Conservation (phyloP, 2,888 invertebrate genomes). For the Poecilobothrus nobilitatus region DNA sequence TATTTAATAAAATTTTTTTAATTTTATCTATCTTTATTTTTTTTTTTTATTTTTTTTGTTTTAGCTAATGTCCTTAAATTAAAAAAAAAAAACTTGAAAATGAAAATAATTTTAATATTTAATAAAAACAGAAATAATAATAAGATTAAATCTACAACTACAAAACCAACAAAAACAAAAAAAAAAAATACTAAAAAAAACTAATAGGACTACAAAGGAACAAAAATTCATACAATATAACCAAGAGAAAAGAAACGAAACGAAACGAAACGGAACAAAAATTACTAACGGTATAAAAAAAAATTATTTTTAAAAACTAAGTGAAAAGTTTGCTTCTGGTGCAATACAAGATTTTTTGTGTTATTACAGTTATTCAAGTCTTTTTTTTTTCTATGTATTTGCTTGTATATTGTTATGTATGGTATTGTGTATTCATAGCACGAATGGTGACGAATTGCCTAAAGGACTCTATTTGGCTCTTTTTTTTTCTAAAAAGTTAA, state of each 20-base stretch:
- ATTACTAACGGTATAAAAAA: too few relatives aligned
- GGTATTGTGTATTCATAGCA: neutral
- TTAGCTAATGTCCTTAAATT: neutral
- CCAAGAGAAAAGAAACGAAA: neutral
- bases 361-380: neutral
- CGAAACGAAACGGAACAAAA: neutral
- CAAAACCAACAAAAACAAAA: too few relatives aligned
- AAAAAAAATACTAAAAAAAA: neutral
- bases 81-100: neutral
- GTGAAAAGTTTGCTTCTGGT: constrained; percentile 6
- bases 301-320: neutral
- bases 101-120: neutral
- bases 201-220: neutral
- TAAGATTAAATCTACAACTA: neutral
- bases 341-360: neutral
- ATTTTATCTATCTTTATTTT: neutral
- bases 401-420: neutral
- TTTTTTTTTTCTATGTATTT: neutral
- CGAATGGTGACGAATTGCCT: constrained; percentile 1
- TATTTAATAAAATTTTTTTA: neutral
- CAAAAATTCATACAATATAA: neutral
- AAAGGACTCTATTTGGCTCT: neutral
- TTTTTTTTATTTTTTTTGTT: too few relatives aligned
- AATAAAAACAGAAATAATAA: neutral
- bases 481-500: neutral